Conservation (phyloP, 1,140 invertebrate species). For the Subanguina moxae region DNA sequence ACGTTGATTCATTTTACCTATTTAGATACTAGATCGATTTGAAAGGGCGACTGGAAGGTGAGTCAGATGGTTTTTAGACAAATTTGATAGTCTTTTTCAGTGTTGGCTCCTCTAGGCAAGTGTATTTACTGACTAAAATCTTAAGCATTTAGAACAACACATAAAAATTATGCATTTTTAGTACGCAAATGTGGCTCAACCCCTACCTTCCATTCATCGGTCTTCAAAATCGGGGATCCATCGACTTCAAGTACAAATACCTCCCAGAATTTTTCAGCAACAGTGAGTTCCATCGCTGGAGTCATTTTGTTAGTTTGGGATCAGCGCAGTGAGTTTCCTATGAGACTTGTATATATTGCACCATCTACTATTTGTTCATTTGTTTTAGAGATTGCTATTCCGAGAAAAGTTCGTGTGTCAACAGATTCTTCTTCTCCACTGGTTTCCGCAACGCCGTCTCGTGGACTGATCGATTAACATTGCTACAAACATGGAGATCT, state of each 20-base stretch:
- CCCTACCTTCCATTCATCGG: constrained; percentile 54
- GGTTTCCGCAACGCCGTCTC: constrained; percentile 57
- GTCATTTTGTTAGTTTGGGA: constrained; percentile 54
- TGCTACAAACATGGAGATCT: constrained; percentile 52
- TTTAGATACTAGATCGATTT: constrained; percentile 45
- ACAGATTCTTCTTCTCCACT: constrained; percentile 59
- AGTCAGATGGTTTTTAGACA: too few relatives aligned
- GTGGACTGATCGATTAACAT: constrained; percentile 51
- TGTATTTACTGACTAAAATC: too few relatives aligned
- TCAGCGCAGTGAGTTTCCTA: constrained; percentile 30
- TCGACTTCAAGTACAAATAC: constrained; percentile 58
- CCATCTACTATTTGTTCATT: neutral
- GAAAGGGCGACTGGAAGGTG: constrained; percentile 39
- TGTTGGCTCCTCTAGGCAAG: constrained; percentile 42
- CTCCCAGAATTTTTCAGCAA: constrained; percentile 53
- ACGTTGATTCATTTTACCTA: neutral
- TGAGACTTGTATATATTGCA: neutral
- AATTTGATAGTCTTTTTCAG: constrained; percentile 5
- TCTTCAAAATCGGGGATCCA: constrained; percentile 51
- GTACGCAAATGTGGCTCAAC: constrained; percentile 56
- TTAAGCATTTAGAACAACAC: too few relatives aligned
- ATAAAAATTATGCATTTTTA: neutral
- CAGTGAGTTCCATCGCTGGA: constrained; percentile 51
- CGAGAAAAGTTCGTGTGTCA: constrained; percentile 51
- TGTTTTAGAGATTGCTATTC: constrained; percentile 52